A percentile compares a stretch with the other conserved stretches of the same genome.
Conservation (phyloP, 2,113 vertebrate genomes). For the Saccopteryx bilineata region DNA sequence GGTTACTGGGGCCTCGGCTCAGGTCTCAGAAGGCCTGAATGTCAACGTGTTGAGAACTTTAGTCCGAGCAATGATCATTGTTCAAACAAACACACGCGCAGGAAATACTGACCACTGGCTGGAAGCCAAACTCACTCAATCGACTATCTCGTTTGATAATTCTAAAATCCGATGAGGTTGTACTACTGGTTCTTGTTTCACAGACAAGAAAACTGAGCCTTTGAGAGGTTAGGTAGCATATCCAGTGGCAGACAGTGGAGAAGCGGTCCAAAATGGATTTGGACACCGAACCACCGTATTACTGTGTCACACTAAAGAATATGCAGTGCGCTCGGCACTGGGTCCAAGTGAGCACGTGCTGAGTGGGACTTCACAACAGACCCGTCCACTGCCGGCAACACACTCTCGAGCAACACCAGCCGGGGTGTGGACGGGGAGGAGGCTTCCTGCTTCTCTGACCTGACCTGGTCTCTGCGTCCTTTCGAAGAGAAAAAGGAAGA, state of each 20-base stretch:
- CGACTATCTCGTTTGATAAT: not conserved
- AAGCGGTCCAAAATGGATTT: not conserved
- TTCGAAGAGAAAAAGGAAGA: not conserved
- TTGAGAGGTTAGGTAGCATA: not conserved
- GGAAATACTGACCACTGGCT: rapidly evolving
- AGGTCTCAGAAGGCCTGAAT: not conserved
- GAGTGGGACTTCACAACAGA: rapidly evolving
- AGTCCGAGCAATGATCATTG: not conserved
- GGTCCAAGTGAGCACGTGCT: rapidly evolving
- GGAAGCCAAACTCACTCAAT: too few species aligned
- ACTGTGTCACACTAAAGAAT: not conserved
- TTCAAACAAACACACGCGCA: too few species aligned
- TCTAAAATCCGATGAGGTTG: not conserved
- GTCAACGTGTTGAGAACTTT: not conserved
- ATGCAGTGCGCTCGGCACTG: rapidly evolving
- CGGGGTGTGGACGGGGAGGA: too few species aligned
- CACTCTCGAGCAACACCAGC: rapidly evolving
- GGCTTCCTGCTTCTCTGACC: not conserved
- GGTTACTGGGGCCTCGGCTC: not conserved
- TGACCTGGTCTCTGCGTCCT: not conserved
- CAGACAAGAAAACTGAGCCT: not conserved
- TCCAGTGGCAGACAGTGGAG: not conserved
- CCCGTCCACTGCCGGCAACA: not conserved
- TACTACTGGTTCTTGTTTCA: not conserved
- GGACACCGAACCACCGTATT: not conserved